Evolutionary conservation across 2,113 vertebrate genomes (phyloP).

Genomic region (Meleagris gallopavo): DNA sequence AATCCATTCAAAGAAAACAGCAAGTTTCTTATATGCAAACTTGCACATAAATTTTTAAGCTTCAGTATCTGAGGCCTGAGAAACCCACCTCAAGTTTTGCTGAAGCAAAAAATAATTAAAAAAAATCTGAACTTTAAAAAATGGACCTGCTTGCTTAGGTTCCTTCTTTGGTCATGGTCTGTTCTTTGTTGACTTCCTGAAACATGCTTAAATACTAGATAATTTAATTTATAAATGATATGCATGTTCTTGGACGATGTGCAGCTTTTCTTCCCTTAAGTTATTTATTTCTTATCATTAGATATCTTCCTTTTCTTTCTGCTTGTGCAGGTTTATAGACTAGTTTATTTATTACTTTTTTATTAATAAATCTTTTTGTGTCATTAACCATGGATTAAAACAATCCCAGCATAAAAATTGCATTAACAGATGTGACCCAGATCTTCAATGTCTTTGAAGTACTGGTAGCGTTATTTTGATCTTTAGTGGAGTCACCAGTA

Average conservation of each 20-base stretch:
- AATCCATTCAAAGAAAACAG: not conserved
- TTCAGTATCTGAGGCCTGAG: not conserved
- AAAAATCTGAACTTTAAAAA: not conserved
- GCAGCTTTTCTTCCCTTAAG: not conserved
- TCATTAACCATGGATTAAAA: not conserved
- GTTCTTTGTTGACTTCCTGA: slow-evolving; percentile 7
- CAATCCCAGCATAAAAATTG: not conserved
- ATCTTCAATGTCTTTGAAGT: not conserved
- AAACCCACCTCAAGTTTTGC: not conserved
- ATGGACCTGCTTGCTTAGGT: not conserved
- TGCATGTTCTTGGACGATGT: not conserved
- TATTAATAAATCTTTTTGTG: not conserved
- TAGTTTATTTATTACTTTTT: not conserved
- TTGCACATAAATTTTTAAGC: not conserved
- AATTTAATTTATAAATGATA: not conserved
- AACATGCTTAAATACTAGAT: not conserved
- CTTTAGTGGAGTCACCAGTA: not conserved
- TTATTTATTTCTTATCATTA: not conserved
- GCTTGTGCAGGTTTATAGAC: not conserved
- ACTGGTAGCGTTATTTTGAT: not conserved
- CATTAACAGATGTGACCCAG: not conserved
- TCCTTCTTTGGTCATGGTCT: slow-evolving; percentile 16
- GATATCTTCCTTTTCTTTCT: not conserved
- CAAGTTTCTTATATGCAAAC: not conserved
- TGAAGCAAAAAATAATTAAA: not conserved